A percentile compares a stretch with the other conserved stretches of the same genome.
These are phyloP conservation scores for Tetramorium simillimum DNA, from an alignment of 1,140 invertebrate genomes.

Conservation along the genomic window DNA sequence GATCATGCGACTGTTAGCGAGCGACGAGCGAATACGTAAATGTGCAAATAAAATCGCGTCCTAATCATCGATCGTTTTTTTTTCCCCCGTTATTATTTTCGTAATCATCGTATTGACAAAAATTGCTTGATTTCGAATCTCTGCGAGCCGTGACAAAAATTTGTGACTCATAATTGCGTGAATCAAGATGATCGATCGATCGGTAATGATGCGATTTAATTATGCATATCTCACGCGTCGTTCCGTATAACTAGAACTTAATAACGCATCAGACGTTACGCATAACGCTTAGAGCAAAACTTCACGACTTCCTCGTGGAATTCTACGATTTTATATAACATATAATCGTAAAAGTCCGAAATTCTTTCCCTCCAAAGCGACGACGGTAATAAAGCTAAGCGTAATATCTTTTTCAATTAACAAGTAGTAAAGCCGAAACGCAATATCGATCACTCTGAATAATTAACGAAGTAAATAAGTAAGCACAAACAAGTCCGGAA, in stretches of 20 bases:
- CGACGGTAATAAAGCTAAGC: constrained; percentile 27
- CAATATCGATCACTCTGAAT: neutral
- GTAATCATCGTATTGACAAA: neutral
- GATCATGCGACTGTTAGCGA: constrained; percentile 8
- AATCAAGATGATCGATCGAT: constrained; percentile 1
- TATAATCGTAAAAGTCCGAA: constrained; percentile 28
- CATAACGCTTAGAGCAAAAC: constrained; percentile 10
- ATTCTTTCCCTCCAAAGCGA: constrained; percentile 33
- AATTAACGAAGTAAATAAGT: constrained; percentile 15
- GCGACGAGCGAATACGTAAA: neutral
- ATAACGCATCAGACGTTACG: neutral
- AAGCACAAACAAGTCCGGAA: neutral
- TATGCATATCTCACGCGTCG: neutral
- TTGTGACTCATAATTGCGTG: neutral
- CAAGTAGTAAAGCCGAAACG: constrained; percentile 1
- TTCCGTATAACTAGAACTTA: constrained; percentile 6
- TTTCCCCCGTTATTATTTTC: neutral
- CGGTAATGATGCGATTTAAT: constrained; percentile 3
- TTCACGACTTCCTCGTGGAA: neutral
- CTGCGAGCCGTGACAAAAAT: neutral
- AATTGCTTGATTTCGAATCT: neutral
- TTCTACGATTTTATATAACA: constrained; percentile 20
- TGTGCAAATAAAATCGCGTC: constrained; percentile 17
- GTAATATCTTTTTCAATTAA: constrained; percentile 18
- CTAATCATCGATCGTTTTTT: neutral